These are phyloP conservation scores for Kradibia gibbosae DNA, from an alignment of 1,140 invertebrate species.

Conservation along the genomic window DNA sequence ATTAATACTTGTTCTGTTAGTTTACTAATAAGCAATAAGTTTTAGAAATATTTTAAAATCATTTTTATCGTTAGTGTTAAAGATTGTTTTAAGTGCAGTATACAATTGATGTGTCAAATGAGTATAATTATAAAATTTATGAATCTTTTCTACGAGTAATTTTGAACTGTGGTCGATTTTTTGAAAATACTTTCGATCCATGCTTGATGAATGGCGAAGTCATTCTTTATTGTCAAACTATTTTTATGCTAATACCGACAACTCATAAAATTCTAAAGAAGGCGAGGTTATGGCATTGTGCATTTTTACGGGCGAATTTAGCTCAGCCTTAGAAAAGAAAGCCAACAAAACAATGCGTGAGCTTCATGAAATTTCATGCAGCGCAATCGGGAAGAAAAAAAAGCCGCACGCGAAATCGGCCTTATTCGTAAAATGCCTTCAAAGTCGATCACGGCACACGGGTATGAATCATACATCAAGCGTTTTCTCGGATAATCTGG, in stretches of 20 bases:
- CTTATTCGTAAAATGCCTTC: slow-evolving; percentile 61
- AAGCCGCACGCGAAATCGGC: slow-evolving; percentile 31
- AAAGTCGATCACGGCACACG: slow-evolving; percentile 53
- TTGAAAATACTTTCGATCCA: slow-evolving; percentile 2
- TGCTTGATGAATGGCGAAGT: neutral
- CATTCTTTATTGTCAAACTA: slow-evolving; percentile 24
- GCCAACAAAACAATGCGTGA: slow-evolving; percentile 42
- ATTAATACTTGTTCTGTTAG: no score
- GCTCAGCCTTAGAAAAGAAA: slow-evolving; percentile 36
- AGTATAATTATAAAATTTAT: neutral
- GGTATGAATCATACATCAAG: slow-evolving; percentile 56
- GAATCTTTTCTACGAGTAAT: neutral
- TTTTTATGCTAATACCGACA: slow-evolving; percentile 29
- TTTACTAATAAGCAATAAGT: no score
- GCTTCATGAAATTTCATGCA: slow-evolving; percentile 49
- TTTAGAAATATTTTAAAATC: no score
- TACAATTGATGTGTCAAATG: neutral
- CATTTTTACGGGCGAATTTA: slow-evolving; percentile 39
- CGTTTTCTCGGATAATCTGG: slow-evolving; percentile 44
- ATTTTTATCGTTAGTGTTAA: no score
- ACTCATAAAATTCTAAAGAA: slow-evolving; percentile 43
- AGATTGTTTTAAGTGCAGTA: no score
- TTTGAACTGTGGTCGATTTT: neutral
- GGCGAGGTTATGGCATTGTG: slow-evolving; percentile 51
- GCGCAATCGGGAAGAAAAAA: slow-evolving; percentile 43